Conservation (phyloP, 1,140 invertebrate species). For the Drosophila murphyi region DNA sequence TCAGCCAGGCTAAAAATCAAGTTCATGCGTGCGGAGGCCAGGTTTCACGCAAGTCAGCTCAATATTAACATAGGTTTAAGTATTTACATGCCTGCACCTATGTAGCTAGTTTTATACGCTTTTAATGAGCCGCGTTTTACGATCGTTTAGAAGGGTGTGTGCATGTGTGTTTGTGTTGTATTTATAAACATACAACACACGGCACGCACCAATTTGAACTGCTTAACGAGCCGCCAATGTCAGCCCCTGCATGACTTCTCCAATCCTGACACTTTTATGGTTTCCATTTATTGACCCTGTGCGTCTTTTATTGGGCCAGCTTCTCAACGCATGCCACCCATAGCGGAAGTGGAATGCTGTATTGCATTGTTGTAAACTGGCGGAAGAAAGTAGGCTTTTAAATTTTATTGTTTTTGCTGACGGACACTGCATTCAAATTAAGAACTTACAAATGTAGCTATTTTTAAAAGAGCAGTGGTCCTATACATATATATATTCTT, state of each 20-base stretch:
- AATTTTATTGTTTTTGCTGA: constrained; percentile 37
- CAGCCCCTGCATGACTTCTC: constrained; percentile 47
- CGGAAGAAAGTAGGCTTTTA: constrained; percentile 19
- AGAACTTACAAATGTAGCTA: background rate
- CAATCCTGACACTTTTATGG: constrained; percentile 57
- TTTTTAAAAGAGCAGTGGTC: constrained; percentile 2
- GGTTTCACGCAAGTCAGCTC: constrained; percentile 19
- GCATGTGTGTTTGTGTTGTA: constrained; percentile 52
- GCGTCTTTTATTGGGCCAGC: constrained; percentile 33
- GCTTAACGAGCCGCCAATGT: constrained; percentile 68
- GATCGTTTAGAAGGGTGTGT: constrained; percentile 43
- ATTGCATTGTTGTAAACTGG: constrained; percentile 15
- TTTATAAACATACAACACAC: constrained; percentile 73
- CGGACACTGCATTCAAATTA: constrained; percentile 30
- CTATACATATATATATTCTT: background rate
- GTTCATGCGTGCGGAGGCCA: constrained; percentile 42
- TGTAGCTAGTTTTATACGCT: constrained; percentile 45
- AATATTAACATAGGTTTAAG: constrained; percentile 15
- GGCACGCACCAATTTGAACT: constrained; percentile 53
- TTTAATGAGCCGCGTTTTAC: constrained; percentile 68
- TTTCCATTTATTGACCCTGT: constrained; percentile 47
- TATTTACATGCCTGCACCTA: constrained; percentile 23
- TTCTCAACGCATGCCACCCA: constrained; percentile 40
- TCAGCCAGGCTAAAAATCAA: constrained; percentile 33
- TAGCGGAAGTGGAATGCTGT: constrained; percentile 24